Base-by-base conservation (phyloP, 2,888 invertebrate species). In the Acanthococcus lagerstroemiae region DNA sequence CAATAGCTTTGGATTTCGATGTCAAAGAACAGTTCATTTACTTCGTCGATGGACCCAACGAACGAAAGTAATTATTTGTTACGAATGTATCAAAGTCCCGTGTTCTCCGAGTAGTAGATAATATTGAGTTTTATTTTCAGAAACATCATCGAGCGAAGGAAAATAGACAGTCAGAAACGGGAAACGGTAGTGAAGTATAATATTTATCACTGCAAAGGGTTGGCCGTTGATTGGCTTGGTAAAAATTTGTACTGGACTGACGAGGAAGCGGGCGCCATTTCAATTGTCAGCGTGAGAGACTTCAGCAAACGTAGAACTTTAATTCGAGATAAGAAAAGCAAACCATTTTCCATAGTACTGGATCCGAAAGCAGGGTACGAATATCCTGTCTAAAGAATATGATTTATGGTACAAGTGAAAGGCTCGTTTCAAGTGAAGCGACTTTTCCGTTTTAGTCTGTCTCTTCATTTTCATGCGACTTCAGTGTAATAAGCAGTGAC, bases 181-280 rank as follows among this genome's bases (percentile, higher is more conserved):
- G 81, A 83, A 74, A 77, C 80, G 46, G 80, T 86, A 72, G 74
- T 84, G 17, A 78, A 79, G 1, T 79, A 81, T 46, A 81, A 81
- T 65, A 78, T 84, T 1, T 81, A 81, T 71, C 81, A 82, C 74
- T 84, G 84, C 72, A 85, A 87, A 72, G 87, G 88, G 4, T 75
- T 93, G 69, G 90, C 90, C 44, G 82, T 90, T 66, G 93, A 94
- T 77, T 90, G 89, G 88, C 81, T 90, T 74, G 85, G 86, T 67
- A 76, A 81, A 67, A 90, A 91, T 78, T 75, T 94, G 67, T 94
- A 88, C 78, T 92, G 90, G 88, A 87, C 88, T 60, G 88, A 88
- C 76, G 84, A 84, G 75, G 83, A 83, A 65, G 78, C 83, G 70
- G 83, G 84, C 66, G 80, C 80, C 60, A 81, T 92, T 12, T 65